phyloP scores from a whole-genome alignment of 2,888 invertebrate genomes.

The Dryobota labecula region DNA sequence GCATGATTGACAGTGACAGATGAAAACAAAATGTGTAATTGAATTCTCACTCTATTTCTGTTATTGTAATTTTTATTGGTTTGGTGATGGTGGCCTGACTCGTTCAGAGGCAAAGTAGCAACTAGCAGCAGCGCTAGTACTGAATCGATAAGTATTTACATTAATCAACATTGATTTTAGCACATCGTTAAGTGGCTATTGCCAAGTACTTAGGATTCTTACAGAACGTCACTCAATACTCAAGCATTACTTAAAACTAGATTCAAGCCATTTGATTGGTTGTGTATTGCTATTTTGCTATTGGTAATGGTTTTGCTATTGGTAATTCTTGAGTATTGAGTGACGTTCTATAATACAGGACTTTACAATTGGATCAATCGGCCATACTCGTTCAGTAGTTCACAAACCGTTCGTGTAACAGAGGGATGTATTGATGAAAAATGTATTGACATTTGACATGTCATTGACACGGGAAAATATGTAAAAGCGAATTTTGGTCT shows the following conservation, averaged over 20 bases:
- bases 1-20: too few species aligned
- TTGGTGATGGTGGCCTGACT: not conserved
- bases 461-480: conserved; percentile 14
- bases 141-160: not conserved
- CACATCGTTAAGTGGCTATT: too few species aligned
- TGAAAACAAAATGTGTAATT: not conserved
- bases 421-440: not conserved
- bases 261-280: too few species aligned
- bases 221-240: too few species aligned
- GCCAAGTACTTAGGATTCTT: too few species aligned
- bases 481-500: conserved; percentile 34
- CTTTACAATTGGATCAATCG: too few species aligned
- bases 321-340: too few species aligned
- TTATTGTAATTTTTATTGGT: not conserved
- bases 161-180: not conserved
- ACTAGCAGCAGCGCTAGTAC: not conserved
- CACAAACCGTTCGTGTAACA: conserved; percentile 18
- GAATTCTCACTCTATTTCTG: not conserved
- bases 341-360: too few species aligned
- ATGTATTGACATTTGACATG: not conserved
- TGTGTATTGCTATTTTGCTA: too few species aligned
- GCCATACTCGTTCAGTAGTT: too few species aligned
- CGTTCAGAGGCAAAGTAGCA: not conserved
- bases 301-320: too few species aligned
- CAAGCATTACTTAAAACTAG: too few species aligned